These are phyloP conservation scores for Drosophila murphyi DNA, from an alignment of 1,140 invertebrate genomes.

Conservation along the genomic window DNA sequence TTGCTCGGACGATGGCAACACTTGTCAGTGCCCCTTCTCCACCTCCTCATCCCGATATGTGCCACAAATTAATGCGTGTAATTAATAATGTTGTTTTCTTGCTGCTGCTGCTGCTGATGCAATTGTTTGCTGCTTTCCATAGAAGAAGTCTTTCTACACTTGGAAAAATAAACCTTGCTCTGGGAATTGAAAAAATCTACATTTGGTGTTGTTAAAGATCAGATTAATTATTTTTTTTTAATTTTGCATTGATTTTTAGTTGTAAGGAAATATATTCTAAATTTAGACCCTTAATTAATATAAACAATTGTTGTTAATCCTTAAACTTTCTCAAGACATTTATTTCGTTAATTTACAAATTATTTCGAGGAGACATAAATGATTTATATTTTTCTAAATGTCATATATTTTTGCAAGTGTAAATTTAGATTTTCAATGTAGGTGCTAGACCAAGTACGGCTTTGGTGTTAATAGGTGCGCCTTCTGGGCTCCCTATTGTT, in stretches of 20 bases:
- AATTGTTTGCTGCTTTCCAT: conserved; percentile 53
- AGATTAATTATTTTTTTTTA: too few species aligned
- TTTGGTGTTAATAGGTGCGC: conserved; percentile 78
- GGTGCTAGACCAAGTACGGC: conserved; percentile 40
- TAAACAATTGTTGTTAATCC: too few species aligned
- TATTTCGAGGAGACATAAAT: too few species aligned
- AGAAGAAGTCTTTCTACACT: conserved; percentile 44
- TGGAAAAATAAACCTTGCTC: not conserved
- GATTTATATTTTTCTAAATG: too few species aligned
- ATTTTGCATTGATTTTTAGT: too few species aligned
- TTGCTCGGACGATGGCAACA: conserved; percentile 59
- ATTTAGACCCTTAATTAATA: too few species aligned
- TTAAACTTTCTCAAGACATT: too few species aligned
- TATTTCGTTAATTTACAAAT: too few species aligned
- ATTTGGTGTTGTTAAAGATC: too few species aligned
- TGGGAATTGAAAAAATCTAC: not conserved
- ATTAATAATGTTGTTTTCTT: conserved; percentile 69
- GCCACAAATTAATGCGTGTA: conserved; percentile 80
- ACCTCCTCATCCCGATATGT: conserved; percentile 38
- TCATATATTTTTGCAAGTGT: not conserved
- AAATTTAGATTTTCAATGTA: conserved; percentile 34
- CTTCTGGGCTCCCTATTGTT: conserved; percentile 63
- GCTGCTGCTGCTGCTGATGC: conserved; percentile 26
- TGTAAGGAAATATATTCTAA: too few species aligned
- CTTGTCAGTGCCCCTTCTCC: conserved; percentile 54